Base-by-base conservation (phyloP, 2,113 vertebrate genomes). In the Butorides virescens region DNA sequence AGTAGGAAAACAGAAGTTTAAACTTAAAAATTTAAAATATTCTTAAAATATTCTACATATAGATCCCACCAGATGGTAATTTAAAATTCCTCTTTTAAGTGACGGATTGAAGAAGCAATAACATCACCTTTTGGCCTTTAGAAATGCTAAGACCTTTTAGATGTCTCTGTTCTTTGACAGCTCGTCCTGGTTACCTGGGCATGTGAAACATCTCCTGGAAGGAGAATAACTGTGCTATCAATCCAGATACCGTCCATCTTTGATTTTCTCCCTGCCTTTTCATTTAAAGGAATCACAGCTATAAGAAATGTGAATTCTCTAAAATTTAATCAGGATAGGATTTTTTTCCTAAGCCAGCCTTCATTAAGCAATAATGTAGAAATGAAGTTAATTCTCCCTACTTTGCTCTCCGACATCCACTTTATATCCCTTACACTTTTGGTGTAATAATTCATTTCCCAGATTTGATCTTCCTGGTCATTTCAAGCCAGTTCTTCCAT, bases 101-200 rank as follows among this genome's bases (percentile, higher is more conserved):
- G 59, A 66, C 76, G 44, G 52, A 78, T 81, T 92, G 44, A 71
- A 66, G 75, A 85, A 78, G 80, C 6, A 85, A 11, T 44, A 88
- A 55, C 15, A 44, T 74, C 37, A 67, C 76, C 91, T 75, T 87
- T 90, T 94, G 91, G 56, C 50, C 65, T 83, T 53, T 58, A 26
- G 61, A 78, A 74, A 16, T 42, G 44, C 32, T 56, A 46, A 77
- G 27, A 78, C 71, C 14, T 83, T 92, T 81, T 74, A 63, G 74
- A 84, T 42, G 20, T 76, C 62, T 92, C 39, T 87, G 8, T 79
- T 87, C 61, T 89, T 90, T 95, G 79, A 65, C 88, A 93, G 65
- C 39, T 80, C 91, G 91, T 93, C 91, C 93, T 70, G 86, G 42
- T 92, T 96, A 88, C 62, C 71, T 89, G 70, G 50, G 32, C 17